Conservation (phyloP, 2,113 vertebrate species). For the Sebastes schlegelii region DNA sequence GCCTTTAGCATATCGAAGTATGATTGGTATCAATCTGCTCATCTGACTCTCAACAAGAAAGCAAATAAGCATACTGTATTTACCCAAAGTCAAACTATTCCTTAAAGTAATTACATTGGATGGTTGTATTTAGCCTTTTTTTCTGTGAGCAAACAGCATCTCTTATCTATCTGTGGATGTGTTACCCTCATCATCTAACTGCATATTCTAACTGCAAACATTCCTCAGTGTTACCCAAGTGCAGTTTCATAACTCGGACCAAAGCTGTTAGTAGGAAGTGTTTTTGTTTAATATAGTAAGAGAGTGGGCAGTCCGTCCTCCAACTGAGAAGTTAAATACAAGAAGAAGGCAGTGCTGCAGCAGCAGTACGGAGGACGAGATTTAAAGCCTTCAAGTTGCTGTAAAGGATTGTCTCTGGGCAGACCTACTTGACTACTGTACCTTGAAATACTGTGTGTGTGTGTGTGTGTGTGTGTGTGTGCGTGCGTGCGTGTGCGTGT, state of each 20-base stretch:
- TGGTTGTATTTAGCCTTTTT: background rate
- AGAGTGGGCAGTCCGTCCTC: slow-evolving; percentile 70
- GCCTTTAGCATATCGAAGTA: too few relatives aligned
- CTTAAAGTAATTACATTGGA: background rate
- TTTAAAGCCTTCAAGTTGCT: slow-evolving; percentile 54
- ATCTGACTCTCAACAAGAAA: background rate
- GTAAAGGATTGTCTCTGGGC: slow-evolving; percentile 40
- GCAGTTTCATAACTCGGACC: slow-evolving; percentile 66
- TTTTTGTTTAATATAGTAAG: slow-evolving; percentile 74
- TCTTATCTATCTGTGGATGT: background rate
- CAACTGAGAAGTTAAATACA: slow-evolving; percentile 57
- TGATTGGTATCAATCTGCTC: background rate
- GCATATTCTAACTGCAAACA: slow-evolving; percentile 22
- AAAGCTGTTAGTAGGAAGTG: slow-evolving; percentile 70
- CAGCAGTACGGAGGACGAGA: slow-evolving; percentile 36
- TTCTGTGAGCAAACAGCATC: background rate
- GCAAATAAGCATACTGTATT: background rate
- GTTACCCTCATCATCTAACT: slow-evolving; percentile 27
- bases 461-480: background rate
- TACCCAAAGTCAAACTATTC: background rate
- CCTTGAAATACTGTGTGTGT: slow-evolving; percentile 34
- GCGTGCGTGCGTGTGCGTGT: slow-evolving; percentile 21
- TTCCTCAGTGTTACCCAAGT: slow-evolving; percentile 31
- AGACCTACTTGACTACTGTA: slow-evolving; percentile 51
- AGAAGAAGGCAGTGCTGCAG: slow-evolving; percentile 49